These are phyloP conservation scores for Prietella phreatophila DNA, from an alignment of 2,113 vertebrate genomes.

Conservation along the genomic window DNA sequence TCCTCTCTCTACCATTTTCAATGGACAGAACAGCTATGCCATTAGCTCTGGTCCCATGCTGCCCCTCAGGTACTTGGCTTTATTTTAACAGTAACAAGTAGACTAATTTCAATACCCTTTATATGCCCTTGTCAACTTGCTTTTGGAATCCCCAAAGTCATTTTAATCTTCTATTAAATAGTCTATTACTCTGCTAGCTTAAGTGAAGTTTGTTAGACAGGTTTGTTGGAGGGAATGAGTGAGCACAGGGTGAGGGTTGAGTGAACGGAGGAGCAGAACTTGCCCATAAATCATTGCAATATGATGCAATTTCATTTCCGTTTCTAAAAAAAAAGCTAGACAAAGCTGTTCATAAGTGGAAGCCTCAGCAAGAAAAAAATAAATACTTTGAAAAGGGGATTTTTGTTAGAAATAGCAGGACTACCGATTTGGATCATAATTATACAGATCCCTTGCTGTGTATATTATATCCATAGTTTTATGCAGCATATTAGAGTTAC, in stretches of 20 bases:
- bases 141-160: not conserved
- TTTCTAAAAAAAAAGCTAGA: not conserved
- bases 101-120: not conserved
- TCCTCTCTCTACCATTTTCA: not conserved
- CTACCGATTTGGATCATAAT: not conserved
- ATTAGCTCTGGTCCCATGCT: not conserved
- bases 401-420: not conserved
- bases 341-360: not conserved
- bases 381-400: not conserved
- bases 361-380: not conserved
- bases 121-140: not conserved
- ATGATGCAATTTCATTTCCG: not conserved
- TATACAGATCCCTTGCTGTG: not conserved
- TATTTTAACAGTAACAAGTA: not conserved
- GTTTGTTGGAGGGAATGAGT: not conserved
- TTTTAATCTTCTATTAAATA: not conserved
- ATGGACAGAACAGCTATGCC: not conserved
- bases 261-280: not conserved
- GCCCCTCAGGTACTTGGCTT: not conserved
- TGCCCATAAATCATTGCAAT: not conserved
- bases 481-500: not conserved
- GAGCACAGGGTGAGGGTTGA: not conserved
- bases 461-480: not conserved
- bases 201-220: slow-evolving; percentile 7
- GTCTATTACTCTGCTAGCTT: not conserved